Conservation (phyloP, 2,888 invertebrate species). For the Odontothrips loti region DNA sequence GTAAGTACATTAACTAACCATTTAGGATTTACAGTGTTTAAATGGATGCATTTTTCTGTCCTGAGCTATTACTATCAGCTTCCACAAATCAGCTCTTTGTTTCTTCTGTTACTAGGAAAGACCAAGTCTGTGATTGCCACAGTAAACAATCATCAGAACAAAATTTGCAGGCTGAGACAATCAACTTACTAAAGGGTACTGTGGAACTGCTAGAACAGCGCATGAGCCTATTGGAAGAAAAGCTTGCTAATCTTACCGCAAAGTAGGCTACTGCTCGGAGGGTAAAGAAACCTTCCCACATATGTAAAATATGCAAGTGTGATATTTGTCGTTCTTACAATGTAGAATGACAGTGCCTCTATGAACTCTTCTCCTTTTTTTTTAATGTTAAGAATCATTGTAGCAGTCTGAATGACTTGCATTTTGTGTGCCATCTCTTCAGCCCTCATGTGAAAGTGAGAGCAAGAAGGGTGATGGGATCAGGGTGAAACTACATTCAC, state of each 20-base stretch:
- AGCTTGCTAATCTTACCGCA: neutral
- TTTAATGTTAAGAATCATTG: too few species aligned
- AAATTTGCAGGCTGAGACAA: neutral
- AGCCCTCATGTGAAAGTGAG: too few species aligned
- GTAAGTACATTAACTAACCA: neutral
- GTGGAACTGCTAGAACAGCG: neutral
- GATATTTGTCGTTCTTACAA: neutral
- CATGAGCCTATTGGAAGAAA: constrained; percentile 5
- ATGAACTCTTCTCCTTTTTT: too few species aligned
- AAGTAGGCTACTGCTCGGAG: neutral
- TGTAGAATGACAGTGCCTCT: too few species aligned
- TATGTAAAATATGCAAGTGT: neutral
- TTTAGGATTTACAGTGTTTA: neutral
- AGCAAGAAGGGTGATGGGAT: too few species aligned
- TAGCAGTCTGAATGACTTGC: too few species aligned
- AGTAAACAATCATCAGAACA: neutral
- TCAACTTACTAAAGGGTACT: neutral
- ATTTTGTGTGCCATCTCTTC: too few species aligned
- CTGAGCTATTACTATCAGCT: neutral
- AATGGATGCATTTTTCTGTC: neutral
- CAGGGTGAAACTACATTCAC: too few species aligned
- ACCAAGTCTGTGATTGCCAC: neutral
- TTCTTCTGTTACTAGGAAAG: neutral
- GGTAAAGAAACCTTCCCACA: neutral
- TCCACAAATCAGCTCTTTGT: neutral